phyloP scores from a whole-genome alignment of 2,113 vertebrate species.

The Eublepharis macularius region DNA sequence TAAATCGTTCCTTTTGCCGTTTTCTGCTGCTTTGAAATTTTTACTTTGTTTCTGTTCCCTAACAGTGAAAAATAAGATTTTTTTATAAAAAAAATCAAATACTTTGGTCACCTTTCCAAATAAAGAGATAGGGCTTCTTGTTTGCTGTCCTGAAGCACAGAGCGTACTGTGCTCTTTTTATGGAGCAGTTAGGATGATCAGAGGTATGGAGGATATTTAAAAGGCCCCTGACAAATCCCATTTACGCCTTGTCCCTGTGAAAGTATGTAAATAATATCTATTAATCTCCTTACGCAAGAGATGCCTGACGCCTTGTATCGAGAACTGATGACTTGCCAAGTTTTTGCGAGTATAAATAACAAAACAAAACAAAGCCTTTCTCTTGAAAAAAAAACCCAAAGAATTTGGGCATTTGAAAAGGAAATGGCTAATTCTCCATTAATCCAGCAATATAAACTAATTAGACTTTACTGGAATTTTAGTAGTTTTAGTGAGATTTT shows the following conservation, averaged over 20 bases:
- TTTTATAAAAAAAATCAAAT: conserved; percentile 15
- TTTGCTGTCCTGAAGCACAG: conserved; percentile 48
- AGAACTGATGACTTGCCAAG: not conserved
- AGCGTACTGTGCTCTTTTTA: conserved; percentile 57
- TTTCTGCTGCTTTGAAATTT: conserved; percentile 46
- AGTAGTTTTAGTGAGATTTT: not conserved
- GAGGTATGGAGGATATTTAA: conserved; percentile 21
- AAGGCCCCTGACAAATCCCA: conserved; percentile 32
- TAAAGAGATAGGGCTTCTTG: not conserved
- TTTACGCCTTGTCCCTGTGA: conserved; percentile 1
- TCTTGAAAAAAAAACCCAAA: rapidly evolving
- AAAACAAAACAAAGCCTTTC: not conserved
- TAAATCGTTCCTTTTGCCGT: conserved; percentile 19
- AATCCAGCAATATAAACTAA: not conserved
- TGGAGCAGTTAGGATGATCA: conserved; percentile 48
- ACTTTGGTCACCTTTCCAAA: conserved; percentile 46
- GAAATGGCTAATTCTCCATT: not conserved
- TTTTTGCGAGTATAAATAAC: not conserved
- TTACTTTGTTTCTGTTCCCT: conserved; percentile 46
- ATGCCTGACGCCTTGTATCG: not conserved
- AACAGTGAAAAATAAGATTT: not conserved
- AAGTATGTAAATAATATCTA: conserved; percentile 13
- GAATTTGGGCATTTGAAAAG: conserved; percentile 15
- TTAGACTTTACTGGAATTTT: not conserved
- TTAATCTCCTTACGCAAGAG: conserved; percentile 22